These are phyloP conservation scores for Tonatia bakeri DNA, from an alignment of 2,113 vertebrate species.

Conservation along the genomic window DNA sequence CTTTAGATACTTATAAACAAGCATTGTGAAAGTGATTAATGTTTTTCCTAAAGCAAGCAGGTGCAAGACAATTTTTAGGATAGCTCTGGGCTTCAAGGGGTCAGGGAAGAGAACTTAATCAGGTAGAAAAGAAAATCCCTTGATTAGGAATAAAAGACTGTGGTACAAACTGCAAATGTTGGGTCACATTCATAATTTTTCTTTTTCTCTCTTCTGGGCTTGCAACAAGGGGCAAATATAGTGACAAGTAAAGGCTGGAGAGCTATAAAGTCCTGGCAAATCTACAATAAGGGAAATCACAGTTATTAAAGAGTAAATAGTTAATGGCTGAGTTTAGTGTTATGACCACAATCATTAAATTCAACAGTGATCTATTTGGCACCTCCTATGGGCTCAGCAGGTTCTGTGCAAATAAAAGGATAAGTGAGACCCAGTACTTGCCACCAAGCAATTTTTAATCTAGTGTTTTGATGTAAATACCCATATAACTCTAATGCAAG, in stretches of 20 bases:
- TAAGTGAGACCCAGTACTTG: not conserved
- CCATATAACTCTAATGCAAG: not conserved
- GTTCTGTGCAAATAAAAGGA: not conserved
- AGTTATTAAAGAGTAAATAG: not conserved
- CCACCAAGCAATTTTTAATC: not conserved
- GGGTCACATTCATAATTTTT: not conserved
- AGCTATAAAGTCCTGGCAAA: not conserved
- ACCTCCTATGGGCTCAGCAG: not conserved
- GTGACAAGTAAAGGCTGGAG: not conserved
- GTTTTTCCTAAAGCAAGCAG: not conserved
- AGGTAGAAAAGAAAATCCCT: conserved; percentile 21
- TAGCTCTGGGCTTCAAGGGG: not conserved
- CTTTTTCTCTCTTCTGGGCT: not conserved
- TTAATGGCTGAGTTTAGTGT: not conserved
- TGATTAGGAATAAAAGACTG: not conserved
- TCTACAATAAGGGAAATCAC: not conserved
- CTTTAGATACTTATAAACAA: conserved; percentile 9
- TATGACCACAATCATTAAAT: not conserved
- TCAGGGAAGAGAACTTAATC: conserved; percentile 24
- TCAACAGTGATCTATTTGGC: not conserved
- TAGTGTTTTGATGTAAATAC: not conserved
- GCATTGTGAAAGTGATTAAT: not conserved
- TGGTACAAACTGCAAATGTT: not conserved
- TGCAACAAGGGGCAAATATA: not conserved
- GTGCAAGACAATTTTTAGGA: conserved; percentile 16